Base-by-base conservation (phyloP, 2,797 vertebrate species). In the Enteromius paludinosus region DNA sequence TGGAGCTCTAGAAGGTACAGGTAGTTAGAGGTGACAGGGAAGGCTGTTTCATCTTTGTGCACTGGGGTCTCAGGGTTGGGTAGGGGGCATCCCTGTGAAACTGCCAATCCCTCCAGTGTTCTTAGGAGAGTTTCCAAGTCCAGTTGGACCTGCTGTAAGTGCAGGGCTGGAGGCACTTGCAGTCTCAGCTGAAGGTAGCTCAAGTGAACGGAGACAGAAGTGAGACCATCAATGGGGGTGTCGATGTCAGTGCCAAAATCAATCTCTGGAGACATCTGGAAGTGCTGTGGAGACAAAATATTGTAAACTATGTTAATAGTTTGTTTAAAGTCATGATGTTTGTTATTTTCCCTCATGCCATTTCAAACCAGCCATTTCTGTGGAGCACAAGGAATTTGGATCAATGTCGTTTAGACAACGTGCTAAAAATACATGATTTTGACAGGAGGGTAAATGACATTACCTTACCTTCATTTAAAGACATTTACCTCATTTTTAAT, bases 91-190 rank as follows among this genome's bases (percentile, higher is more conserved):
- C 66, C 30, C 75, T 87, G 64, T 0, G 71, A 82, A 35, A 17
- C 3, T 18, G 90, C 89, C 0, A 89, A 52, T 25, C 25, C 85
- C 49, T 83, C 84, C 25, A 93, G 88, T 2, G 23, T 66, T 35
- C 69, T 87, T 43, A 86, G 65, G 81, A 94, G 14, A 81, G 86
- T 87, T 84, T 91, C 90, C 6, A 94, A 76, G 7, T 93, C 92
- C 0, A 83, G 52, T 76, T 88, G 85, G 81, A 93, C 88, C 86
- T 94, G 93, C 30, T 11, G 80, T 38, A 90, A 66, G 52, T 78
- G 54, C 2, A 86, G 86, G 0, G 83, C 77, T 23, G 49, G 23
- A 2, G 78, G 72, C 66, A 54, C 87, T 68, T 64, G 78, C 18
- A 93, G 82, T 7, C 88, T 87, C 0, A 81, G 45, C 5, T 87